Evolutionary conservation across 2,113 vertebrate genomes (phyloP).

Genomic region (Macaca nemestrina): DNA sequence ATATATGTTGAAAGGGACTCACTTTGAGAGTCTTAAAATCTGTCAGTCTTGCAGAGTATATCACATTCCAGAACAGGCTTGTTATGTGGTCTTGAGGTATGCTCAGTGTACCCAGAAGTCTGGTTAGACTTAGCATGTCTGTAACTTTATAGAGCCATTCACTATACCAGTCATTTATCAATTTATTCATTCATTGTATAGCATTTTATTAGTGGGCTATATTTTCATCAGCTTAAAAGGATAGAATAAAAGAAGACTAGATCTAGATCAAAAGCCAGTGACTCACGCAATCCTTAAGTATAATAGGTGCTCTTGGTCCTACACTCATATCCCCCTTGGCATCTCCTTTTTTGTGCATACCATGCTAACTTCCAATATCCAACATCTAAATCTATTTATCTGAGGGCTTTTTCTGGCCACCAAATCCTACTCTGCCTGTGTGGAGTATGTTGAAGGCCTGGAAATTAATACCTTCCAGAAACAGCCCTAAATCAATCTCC

Average conservation of each 20-base stretch:
- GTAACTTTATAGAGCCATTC: background rate
- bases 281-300: background rate
- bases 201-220: background rate
- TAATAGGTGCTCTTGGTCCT: background rate
- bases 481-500: background rate
- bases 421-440: background rate
- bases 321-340: background rate
- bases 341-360: background rate
- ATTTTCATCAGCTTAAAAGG: background rate
- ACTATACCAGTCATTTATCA: background rate
- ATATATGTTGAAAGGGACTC: background rate
- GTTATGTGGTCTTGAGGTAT: background rate
- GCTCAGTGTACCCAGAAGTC: background rate
- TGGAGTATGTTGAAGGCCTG: background rate
- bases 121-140: background rate
- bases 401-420: background rate
- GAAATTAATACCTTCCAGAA: background rate
- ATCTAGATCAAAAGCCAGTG: background rate
- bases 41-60: background rate
- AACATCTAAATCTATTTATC: background rate
- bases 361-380: background rate
- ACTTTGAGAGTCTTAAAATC: background rate
- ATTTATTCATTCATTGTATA: background rate
- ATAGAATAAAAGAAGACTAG: background rate
- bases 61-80: background rate